A percentile compares a stretch with the other conserved stretches of the same genome.
Evolutionary conservation across 2,113 vertebrate genomes (phyloP).

Genomic region (Hassar affinis): DNA sequence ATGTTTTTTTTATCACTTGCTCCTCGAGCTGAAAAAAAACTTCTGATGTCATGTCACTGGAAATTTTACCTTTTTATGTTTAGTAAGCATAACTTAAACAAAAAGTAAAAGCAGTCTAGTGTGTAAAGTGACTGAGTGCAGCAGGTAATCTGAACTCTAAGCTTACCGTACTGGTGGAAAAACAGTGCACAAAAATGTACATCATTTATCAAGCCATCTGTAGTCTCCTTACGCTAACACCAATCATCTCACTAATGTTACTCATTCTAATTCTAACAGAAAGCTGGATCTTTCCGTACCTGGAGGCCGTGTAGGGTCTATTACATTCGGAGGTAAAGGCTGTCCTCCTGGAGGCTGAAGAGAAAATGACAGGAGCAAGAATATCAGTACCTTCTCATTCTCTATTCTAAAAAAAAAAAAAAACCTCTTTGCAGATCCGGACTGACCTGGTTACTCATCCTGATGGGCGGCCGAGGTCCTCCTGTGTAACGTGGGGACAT

Average conservation of each 20-base stretch:
- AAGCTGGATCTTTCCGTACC: slow-evolving; percentile 16
- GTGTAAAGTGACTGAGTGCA: neutral
- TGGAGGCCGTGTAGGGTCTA: slow-evolving; percentile 53
- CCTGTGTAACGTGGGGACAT: slow-evolving; percentile 88
- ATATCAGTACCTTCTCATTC: neutral
- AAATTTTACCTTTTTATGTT: no score
- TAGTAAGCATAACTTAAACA: neutral
- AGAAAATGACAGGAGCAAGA: neutral
- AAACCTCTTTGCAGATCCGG: neutral
- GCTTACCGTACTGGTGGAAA: no score
- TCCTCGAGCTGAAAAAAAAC: neutral
- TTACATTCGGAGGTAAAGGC: slow-evolving; percentile 52
- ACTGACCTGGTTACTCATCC: slow-evolving; percentile 83
- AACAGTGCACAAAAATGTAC: neutral
- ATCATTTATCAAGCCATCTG: neutral
- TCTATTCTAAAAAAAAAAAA: neutral
- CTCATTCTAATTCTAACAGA: neutral
- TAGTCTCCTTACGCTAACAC: neutral
- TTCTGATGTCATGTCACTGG: neutral
- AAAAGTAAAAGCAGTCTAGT: neutral
- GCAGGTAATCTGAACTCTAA: neutral
- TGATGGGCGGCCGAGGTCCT: slow-evolving; percentile 79
- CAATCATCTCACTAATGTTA: neutral
- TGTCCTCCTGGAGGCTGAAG: slow-evolving; percentile 50
- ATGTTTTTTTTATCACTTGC: neutral